Base-by-base conservation (phyloP, 2,113 vertebrate genomes). In the Dascyllus trimaculatus region DNA sequence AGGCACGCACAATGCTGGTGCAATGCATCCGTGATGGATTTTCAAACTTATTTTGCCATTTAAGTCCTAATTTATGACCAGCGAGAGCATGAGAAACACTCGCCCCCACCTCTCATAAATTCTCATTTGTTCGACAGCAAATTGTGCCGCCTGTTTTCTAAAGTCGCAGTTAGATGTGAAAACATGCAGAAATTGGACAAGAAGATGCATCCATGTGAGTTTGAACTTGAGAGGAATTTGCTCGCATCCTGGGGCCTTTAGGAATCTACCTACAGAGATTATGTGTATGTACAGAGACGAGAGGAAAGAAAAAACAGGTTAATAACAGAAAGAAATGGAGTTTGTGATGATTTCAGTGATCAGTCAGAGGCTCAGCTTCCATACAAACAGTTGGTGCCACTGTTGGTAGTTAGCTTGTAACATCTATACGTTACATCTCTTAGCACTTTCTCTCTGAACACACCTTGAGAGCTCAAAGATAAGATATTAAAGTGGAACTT, bases 101-200 rank as follows among this genome's bases (percentile, higher is more conserved):
- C 13, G 14, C 40, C 14, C 32, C 32, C 32, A 35, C 32, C 9
- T 35, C 32, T 35, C 32, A 35, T 35, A 35, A 35, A 35, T 35
- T 35, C 32, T 35, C 7, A 35, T 35, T 35, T 35, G 32, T 35
- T 35, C 6, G 32, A 35, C 32, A 35, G 32, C 32, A 8, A 17
- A 53, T 25, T 63, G 49, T 62, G 66, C 51, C 48, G 25, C 38
- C 38, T 35, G 1, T 38, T 60, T 35, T 25, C 11, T 40, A 4
- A 60, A 67, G 17, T 45, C 48, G 40, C 17, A 62, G 70, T 10
- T 17, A 75, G 18, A 49, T 49, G 19, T n/a, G 48, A n/a, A 57
- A 65, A 29, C 2, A 18, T 45, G 13, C 53, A n/a, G 29, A 38
- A 56, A 18, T 1, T 19, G 21, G n/a, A 40, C 15, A 56, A 9